Evolutionary conservation across 92 coral and sea anemone genomes (phyloP).

Genomic region (Palythoa caribaeorum): DNA sequence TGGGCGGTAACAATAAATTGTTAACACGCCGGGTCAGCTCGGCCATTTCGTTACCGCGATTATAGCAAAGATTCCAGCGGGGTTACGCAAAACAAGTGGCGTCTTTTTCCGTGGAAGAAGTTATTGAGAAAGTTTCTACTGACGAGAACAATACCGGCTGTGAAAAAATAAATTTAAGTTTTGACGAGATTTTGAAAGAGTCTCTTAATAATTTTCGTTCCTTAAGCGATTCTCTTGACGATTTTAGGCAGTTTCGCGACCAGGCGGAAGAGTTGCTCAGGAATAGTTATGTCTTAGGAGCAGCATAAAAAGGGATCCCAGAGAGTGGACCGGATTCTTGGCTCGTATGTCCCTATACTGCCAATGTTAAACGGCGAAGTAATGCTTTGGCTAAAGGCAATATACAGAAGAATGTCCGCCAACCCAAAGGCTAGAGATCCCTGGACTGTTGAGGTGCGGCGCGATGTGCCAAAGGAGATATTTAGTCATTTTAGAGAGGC

Average conservation of each 20-base stretch:
- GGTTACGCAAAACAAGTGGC: neutral
- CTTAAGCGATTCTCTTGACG: constrained; percentile 26
- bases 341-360: constrained; percentile 43
- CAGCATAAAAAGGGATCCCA: constrained; percentile 47
- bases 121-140: too few relatives aligned
- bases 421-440: constrained; percentile 68
- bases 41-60: neutral
- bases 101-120: neutral
- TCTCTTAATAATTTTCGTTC: constrained; percentile 34
- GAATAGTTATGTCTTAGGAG: constrained; percentile 31
- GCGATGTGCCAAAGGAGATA: constrained; percentile 60
- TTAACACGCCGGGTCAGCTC: neutral
- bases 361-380: constrained; percentile 55
- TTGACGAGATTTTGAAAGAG: neutral
- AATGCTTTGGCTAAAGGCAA: constrained; percentile 52
- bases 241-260: constrained; percentile 47
- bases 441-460: constrained; percentile 68
- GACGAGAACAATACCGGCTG: neutral
- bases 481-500: constrained; percentile 51
- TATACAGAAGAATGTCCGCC: constrained; percentile 61
- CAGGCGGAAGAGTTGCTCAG: constrained; percentile 26
- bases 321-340: constrained; percentile 47
- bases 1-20: too few relatives aligned
- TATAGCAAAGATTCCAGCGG: neutral
- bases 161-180: neutral